Percentiles rank a stretch among this genome's conserved stretches.
Conservation (phyloP, 2,113 vertebrate genomes). For the Silurus meridionalis region DNA sequence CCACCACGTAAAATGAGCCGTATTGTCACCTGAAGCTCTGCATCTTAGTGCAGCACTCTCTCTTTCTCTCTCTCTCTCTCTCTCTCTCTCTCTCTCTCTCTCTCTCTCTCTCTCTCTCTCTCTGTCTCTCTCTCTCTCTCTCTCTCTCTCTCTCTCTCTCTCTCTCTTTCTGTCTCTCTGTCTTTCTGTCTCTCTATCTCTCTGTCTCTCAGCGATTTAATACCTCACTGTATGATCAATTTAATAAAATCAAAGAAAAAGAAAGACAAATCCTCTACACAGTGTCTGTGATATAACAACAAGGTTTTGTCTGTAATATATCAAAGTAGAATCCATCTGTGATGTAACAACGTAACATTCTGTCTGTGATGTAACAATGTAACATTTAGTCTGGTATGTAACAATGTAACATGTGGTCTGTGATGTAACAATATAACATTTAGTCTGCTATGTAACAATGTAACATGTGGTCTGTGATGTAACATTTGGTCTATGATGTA, state of each 20-base stretch:
- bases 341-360: not conserved
- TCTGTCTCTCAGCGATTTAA: not conserved
- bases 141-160: not conserved
- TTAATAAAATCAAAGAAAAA: not conserved
- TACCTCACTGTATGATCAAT: not conserved
- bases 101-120: no score
- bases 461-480: no score
- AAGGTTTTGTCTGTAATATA: not conserved
- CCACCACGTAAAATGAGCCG: not conserved
- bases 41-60: not conserved
- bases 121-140: not conserved
- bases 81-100: not conserved
- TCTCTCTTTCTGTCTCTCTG: not conserved
- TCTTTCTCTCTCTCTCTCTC: no score
- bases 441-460: not conserved
- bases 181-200: not conserved
- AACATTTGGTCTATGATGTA: no score
- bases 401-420: not conserved
- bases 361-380: not conserved
- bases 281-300: not conserved
- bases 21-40: not conserved
- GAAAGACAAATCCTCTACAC: not conserved
- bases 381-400: not conserved
- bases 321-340: not conserved
- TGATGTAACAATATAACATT: not conserved